Conservation (phyloP, 2,797 vertebrate species). For the Echiichthys vipera region DNA sequence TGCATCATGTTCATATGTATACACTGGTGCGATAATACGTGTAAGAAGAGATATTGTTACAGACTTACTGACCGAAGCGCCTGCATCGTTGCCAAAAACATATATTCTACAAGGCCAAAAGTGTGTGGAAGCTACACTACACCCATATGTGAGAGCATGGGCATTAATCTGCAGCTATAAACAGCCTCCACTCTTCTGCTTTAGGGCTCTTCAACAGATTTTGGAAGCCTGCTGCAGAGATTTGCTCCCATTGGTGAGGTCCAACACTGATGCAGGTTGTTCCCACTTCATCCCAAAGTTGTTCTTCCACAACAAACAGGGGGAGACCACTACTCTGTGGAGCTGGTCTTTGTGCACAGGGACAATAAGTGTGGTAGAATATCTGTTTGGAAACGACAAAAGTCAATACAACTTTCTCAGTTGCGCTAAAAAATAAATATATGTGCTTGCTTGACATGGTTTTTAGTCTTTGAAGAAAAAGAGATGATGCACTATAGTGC, state of each 20-base stretch:
- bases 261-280: background rate
- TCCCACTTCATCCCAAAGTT: background rate
- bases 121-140: no score
- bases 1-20: background rate
- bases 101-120: background rate
- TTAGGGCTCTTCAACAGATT: background rate
- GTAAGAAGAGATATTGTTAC: no score
- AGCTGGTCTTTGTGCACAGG: background rate
- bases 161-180: background rate
- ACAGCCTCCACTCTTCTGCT: conserved; percentile 4
- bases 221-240: background rate
- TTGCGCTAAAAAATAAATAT: no score
- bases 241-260: background rate
- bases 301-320: background rate
- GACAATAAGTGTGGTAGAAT: no score
- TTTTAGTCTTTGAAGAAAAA: no score
- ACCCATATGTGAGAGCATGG: background rate
- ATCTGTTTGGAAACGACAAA: no score
- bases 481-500: no score
- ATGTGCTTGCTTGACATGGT: no score
- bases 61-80: background rate
- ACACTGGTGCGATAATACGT: no score
- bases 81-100: background rate
- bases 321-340: background rate
- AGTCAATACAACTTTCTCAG: no score